Percentiles rank a stretch among this genome's conserved stretches.
phyloP scores from a whole-genome alignment of 1,140 invertebrate species.

The Cydia splendana region DNA sequence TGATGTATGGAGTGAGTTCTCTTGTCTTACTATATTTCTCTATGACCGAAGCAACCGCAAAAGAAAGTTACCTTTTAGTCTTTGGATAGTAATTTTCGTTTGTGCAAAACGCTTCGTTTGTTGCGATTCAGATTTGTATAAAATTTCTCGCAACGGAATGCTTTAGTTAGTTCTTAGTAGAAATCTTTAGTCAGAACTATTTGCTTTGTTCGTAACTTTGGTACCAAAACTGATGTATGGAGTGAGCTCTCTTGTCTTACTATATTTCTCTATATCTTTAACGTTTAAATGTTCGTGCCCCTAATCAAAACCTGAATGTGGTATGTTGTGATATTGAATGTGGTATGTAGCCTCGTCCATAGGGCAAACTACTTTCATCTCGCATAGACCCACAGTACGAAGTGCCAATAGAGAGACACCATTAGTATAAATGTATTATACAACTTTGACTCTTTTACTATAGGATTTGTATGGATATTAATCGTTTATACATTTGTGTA shows the following conservation, averaged over 20 bases:
- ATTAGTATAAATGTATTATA: conserved; percentile 38
- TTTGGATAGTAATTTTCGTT: neutral
- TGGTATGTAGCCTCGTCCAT: conserved; percentile 4
- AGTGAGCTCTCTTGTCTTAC: too few species aligned
- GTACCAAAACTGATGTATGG: too few species aligned
- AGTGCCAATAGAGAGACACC: conserved; percentile 59
- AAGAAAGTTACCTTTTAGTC: too few species aligned
- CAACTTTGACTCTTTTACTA: conserved; percentile 16
- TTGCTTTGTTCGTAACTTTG: too few species aligned
- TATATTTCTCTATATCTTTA: too few species aligned
- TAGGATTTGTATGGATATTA: conserved; percentile 27
- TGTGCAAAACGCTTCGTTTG: neutral
- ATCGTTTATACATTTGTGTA: conserved; percentile 12
- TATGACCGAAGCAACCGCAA: too few species aligned
- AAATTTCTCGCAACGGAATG: neutral
- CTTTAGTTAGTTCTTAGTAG: too few species aligned
- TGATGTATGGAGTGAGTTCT: too few species aligned
- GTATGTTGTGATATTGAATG: conserved; percentile 26
- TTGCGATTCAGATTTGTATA: neutral
- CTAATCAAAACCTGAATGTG: too few species aligned
- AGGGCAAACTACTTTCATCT: neutral
- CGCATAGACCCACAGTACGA: conserved; percentile 37
- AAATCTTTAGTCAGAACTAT: too few species aligned
- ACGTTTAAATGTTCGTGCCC: too few species aligned
- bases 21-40: too few species aligned